Conservation (phyloP, 2,888 invertebrate species). For the Eustalomyia histrio region DNA sequence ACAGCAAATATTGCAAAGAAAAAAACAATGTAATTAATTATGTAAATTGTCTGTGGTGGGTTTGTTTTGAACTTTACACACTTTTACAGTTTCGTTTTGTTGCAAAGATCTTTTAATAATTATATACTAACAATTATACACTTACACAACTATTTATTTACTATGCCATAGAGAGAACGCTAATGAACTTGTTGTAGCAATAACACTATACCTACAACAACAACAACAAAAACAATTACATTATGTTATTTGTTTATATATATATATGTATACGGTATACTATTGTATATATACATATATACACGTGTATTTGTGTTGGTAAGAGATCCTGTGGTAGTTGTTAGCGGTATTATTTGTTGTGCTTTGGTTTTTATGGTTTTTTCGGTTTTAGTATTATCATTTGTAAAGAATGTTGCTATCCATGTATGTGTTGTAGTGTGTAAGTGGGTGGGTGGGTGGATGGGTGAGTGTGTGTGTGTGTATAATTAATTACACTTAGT, state of each 20-base stretch:
- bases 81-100: slow-evolving; percentile 8
- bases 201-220: slow-evolving; percentile 14
- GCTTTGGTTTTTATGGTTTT: slow-evolving; percentile 61
- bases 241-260: slow-evolving; percentile 26
- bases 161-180: slow-evolving; percentile 51
- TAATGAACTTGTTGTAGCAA: slow-evolving; percentile 61
- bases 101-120: slow-evolving; percentile 34
- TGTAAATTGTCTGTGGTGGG: neutral
- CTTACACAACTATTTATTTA: too few relatives aligned
- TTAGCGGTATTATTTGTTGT: slow-evolving; percentile 56
- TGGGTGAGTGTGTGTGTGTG: slow-evolving; percentile 40
- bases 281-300: slow-evolving; percentile 3
- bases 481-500: slow-evolving; percentile 60
- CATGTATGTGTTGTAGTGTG: neutral
- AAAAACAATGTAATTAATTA: slow-evolving; percentile 5
- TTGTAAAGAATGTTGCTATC: neutral
- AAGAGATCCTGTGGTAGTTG: slow-evolving; percentile 36
- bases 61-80: neutral
- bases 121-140: neutral
- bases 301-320: slow-evolving; percentile 13
- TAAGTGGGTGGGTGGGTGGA: slow-evolving; percentile 3
- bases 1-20: too few relatives aligned
- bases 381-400: slow-evolving; percentile 44
- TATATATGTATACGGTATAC: neutral
- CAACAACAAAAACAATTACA: slow-evolving; percentile 39